These are phyloP conservation scores for Xestoiulus laeticollis DNA, from an alignment of 2,888 invertebrate genomes.

Conservation along the genomic window DNA sequence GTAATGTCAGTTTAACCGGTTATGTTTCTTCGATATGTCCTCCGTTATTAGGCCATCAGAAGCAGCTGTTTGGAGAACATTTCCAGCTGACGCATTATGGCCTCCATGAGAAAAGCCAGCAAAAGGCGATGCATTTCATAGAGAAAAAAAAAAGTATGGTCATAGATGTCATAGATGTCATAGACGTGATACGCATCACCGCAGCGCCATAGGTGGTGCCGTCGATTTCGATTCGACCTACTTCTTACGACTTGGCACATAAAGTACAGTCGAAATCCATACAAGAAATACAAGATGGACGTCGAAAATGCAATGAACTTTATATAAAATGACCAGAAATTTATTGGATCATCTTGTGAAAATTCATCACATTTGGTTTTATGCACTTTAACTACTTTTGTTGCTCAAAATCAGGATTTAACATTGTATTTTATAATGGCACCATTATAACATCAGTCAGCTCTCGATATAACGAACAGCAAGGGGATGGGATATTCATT, in stretches of 20 bases:
- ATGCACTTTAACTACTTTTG: too few species aligned
- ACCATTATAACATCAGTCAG: too few species aligned
- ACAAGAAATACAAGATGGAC: too few species aligned
- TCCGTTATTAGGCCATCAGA: background rate
- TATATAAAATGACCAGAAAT: too few species aligned
- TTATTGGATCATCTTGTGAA: too few species aligned
- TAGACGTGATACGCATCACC: conserved; percentile 18
- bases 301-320: too few species aligned
- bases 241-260: background rate
- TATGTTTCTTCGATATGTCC: conserved; percentile 15
- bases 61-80: background rate
- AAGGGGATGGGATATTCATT: too few species aligned
- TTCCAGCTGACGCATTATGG: conserved; percentile 12
- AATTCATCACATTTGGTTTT: too few species aligned
- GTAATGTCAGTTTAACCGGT: conserved; percentile 10
- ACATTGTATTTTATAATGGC: too few species aligned
- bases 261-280: too few species aligned
- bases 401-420: too few species aligned
- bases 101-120: background rate
- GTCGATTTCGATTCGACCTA: background rate
- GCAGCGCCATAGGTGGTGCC: conserved; percentile 11
- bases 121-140: conserved; percentile 12
- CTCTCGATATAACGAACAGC: too few species aligned
- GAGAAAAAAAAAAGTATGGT: background rate
- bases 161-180: conserved; percentile 26